phyloP scores from a whole-genome alignment of 1,140 invertebrate genomes.

The Brachionus plicatilis region DNA sequence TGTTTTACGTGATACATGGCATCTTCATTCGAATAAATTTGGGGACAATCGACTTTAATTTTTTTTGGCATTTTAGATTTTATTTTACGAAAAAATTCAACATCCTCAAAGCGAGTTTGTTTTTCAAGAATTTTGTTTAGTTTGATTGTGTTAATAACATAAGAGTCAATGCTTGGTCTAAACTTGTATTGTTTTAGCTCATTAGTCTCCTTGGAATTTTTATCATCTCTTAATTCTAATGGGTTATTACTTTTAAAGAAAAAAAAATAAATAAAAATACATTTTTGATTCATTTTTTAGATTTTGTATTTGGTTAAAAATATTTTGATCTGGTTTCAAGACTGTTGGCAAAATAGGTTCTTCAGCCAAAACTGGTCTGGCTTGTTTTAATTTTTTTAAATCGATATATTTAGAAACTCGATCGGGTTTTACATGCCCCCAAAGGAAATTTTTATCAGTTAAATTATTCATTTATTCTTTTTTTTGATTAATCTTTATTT shows the following conservation, averaged over 20 bases:
- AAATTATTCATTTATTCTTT: neutral
- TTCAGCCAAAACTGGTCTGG: neutral
- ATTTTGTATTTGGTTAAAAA: conserved; percentile 19
- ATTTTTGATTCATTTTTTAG: neutral
- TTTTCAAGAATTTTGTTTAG: conserved; percentile 7
- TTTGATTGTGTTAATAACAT: conserved; percentile 33
- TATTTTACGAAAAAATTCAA: conserved; percentile 20
- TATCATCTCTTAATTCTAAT: neutral
- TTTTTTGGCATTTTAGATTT: neutral
- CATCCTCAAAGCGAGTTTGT: neutral
- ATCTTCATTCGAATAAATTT: neutral
- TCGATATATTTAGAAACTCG: neutral
- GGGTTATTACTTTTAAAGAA: neutral
- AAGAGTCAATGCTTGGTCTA: conserved; percentile 18
- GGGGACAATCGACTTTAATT: neutral
- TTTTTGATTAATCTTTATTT: neutral
- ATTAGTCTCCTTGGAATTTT: neutral
- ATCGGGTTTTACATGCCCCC: neutral
- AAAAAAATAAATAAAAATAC: neutral
- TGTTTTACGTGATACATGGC: neutral
- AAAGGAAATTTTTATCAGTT: neutral
- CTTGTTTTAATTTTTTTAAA: neutral
- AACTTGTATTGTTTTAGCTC: neutral
- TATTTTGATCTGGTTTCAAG: neutral
- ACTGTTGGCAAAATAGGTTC: neutral